A percentile compares a stretch with the other conserved stretches of the same genome.
Conservation (phyloP, 2,888 invertebrate genomes). For the Polydrusus tereticollis region DNA sequence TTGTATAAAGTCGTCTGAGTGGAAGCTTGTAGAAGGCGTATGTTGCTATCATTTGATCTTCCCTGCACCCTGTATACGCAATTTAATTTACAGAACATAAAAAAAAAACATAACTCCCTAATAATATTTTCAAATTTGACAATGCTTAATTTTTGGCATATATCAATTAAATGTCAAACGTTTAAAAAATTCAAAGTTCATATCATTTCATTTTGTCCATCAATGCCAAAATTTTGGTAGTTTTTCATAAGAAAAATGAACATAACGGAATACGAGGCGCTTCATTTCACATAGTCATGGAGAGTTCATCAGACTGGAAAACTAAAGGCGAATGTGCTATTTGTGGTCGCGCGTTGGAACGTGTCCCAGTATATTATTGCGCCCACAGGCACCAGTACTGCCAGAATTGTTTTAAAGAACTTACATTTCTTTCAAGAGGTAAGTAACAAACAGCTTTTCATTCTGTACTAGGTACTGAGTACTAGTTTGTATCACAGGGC, state of each 20-base stretch:
- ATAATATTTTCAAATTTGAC: constrained; percentile 1
- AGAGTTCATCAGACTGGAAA: constrained; percentile 51
- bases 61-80: too few species aligned
- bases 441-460: constrained; percentile 24
- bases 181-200: constrained; percentile 29
- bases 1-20: too few species aligned
- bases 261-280: constrained; percentile 17
- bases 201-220: constrained; percentile 28
- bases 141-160: background rate
- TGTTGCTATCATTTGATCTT: too few species aligned
- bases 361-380: constrained; percentile 61
- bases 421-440: constrained; percentile 57
- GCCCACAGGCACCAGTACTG: constrained; percentile 61
- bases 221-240: constrained; percentile 45
- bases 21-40: too few species aligned
- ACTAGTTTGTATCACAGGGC: too few species aligned
- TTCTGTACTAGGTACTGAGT: background rate
- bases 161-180: constrained; percentile 23
- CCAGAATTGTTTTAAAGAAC: constrained; percentile 58
- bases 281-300: constrained; percentile 45
- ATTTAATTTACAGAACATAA: too few species aligned
- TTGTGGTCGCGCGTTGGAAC: constrained; percentile 60
- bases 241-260: constrained; percentile 36
- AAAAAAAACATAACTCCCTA: constrained; percentile 17
- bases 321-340: constrained; percentile 57